Evolutionary conservation across 2,888 invertebrate genomes (phyloP), one percentile per base, ranked within the genome.

Genomic region (Lymantria monacha): DNA sequence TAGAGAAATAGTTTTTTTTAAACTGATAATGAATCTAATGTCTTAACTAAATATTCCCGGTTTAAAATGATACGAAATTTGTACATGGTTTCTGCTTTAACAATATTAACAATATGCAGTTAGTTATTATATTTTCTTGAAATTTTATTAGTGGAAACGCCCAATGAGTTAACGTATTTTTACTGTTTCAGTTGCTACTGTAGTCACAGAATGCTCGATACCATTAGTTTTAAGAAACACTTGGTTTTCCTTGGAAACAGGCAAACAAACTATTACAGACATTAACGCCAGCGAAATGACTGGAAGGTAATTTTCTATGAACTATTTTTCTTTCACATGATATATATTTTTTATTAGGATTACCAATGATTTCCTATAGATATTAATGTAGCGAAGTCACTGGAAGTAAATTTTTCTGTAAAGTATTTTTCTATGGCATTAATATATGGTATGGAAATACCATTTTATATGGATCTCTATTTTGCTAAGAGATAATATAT

Each of bases 221-320:
- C 97, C 97, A 30, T 76, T 93, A 59, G 94, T 96, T 43, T 83
- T 98, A 45, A 93, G 96, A 70, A 97, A 97, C 54, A 93, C 96
- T 33, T 98, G 98, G 98, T 98, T 97, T 85, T 97, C 97, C 2
- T 95, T 97, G 93, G 97, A 98, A 92, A 94, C 94, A 87, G 97
- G 97, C 9, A 92, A 93, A 69, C 96, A 97, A 69, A 97, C 96
- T 0, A 91, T 95, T 44, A 97, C 97, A 0, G 95, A 96, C 74
- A 94, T 98, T 48, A 95, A 97, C 85, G 95, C 95, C 0, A 94
- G 93, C 53, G 93, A 93, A 41, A 97, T 97, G 96, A 94, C 95
- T 9, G 92, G 92, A 63, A 92, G 87, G 92, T 91, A 81, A 69
- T 55, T 41, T 38, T 7, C 36, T 36, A 36, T 36, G 11, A 36